phyloP scores from a whole-genome alignment of 2,888 invertebrate genomes.

The Idaea aversata region DNA sequence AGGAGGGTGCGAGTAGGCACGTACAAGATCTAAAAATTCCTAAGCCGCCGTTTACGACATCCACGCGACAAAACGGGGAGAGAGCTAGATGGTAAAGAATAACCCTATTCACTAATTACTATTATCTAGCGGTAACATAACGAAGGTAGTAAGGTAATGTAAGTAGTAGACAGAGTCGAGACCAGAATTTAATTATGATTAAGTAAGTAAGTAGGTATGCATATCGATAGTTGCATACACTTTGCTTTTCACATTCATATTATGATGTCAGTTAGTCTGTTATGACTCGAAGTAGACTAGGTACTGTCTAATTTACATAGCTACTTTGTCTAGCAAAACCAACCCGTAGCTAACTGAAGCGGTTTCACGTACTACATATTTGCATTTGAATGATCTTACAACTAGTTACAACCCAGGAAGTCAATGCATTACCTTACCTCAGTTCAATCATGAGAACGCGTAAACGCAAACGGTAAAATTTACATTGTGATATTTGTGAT shows the following conservation, averaged over 20 bases:
- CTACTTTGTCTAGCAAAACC: background rate
- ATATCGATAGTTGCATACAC: background rate
- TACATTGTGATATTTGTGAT: background rate
- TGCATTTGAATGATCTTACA: background rate
- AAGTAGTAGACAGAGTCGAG: too few species aligned
- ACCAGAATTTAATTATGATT: too few species aligned
- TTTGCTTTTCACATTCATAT: background rate
- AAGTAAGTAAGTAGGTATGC: background rate
- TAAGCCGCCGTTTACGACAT: too few species aligned
- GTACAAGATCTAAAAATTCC: too few species aligned
- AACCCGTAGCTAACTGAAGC: background rate
- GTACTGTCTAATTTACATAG: background rate
- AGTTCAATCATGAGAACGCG: background rate
- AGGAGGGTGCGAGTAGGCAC: too few species aligned
- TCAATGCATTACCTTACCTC: background rate
- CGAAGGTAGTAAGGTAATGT: too few species aligned
- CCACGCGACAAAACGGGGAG: too few species aligned
- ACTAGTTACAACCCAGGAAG: background rate
- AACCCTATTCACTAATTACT: too few species aligned
- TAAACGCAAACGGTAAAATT: background rate
- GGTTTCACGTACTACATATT: background rate
- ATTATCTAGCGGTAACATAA: too few species aligned
- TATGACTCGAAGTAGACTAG: background rate
- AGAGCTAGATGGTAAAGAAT: too few species aligned
- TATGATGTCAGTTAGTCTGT: background rate